A percentile compares a stretch with the other conserved stretches of the same genome.
phyloP scores from a whole-genome alignment of 2,888 invertebrate genomes.

The Drosophila meridionalis region DNA sequence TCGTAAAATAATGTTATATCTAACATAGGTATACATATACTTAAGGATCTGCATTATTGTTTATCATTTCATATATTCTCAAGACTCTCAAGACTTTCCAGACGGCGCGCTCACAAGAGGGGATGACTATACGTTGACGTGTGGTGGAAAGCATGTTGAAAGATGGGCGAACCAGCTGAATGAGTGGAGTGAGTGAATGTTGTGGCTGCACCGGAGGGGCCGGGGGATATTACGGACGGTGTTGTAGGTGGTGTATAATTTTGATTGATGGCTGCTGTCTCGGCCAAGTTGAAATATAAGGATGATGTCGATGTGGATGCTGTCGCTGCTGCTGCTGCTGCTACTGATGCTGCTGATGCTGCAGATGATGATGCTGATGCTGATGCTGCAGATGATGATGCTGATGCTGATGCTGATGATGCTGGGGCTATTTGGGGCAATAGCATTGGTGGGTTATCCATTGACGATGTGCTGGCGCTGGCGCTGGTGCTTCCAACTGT shows the following conservation, averaged over 20 bases:
- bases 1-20: background rate
- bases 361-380: background rate
- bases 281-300: conserved; percentile 35
- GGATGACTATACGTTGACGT: conserved; percentile 25
- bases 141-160: conserved; percentile 26
- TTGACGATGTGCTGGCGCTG: conserved; percentile 20
- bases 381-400: background rate
- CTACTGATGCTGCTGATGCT: background rate
- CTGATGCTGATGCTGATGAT: background rate
- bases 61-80: conserved; percentile 1
- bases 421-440: conserved; percentile 35
- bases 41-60: background rate
- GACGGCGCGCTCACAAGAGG: conserved; percentile 4
- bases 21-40: background rate
- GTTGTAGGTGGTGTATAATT: conserved; percentile 23
- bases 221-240: conserved; percentile 18
- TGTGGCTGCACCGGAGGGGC: background rate
- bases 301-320: conserved; percentile 14
- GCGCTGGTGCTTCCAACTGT: background rate
- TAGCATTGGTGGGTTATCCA: conserved; percentile 57
- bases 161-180: conserved; percentile 19
- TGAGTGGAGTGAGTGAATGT: conserved; percentile 6
- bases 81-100: background rate
- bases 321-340: background rate
- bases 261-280: conserved; percentile 11